These are phyloP conservation scores for Parnassius orleans DNA, from an alignment of 2,888 invertebrate species.

Conservation along the genomic window DNA sequence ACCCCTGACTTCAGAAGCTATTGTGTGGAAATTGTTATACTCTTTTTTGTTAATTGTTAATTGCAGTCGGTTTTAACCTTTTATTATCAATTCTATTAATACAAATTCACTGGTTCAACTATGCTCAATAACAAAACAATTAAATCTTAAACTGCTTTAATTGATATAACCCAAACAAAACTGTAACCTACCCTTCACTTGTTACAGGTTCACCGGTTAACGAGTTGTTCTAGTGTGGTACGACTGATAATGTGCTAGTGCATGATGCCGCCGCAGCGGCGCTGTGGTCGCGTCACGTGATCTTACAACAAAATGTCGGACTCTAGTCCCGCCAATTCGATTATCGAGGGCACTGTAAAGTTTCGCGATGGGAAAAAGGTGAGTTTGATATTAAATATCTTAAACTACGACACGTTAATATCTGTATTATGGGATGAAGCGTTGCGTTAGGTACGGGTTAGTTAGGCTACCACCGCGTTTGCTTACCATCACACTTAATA, in stretches of 20 bases:
- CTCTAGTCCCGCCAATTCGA: conserved; percentile 83
- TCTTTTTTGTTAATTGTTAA: too few species aligned
- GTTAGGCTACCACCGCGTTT: too few species aligned
- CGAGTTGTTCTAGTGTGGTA: conserved; percentile 31
- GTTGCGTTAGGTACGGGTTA: too few species aligned
- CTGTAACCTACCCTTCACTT: conserved; percentile 24
- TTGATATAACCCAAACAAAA: background rate
- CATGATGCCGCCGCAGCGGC: conserved; percentile 60
- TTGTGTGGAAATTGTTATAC: too few species aligned
- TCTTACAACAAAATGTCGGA: conserved; percentile 66
- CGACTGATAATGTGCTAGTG: conserved; percentile 35
- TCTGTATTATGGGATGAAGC: too few species aligned
- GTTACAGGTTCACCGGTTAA: conserved; percentile 39
- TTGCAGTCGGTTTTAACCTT: too few species aligned
- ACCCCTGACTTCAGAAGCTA: too few species aligned
- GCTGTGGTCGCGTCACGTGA: conserved; percentile 70
- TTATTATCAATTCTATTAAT: too few species aligned
- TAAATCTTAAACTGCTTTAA: background rate
- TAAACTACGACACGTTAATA: too few species aligned
- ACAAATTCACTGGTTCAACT: too few species aligned
- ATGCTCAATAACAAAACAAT: too few species aligned
- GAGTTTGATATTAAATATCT: conserved; percentile 32
- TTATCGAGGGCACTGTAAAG: conserved; percentile 94
- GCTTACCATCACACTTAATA: too few species aligned
- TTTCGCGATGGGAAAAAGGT: conserved; percentile 96